phyloP scores from a whole-genome alignment of 2,888 invertebrate genomes.

The Drosophila multiciliata region DNA sequence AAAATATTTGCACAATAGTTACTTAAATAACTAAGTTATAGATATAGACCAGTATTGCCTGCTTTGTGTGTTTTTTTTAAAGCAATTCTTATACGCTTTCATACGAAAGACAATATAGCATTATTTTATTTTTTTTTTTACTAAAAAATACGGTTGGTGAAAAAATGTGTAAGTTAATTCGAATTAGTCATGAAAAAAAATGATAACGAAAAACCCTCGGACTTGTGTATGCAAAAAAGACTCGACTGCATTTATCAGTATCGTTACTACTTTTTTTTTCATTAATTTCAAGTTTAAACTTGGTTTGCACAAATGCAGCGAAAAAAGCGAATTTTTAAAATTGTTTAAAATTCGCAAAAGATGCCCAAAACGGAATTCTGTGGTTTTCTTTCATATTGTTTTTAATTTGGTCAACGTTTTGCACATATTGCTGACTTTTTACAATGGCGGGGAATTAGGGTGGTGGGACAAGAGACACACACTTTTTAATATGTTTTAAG shows the following conservation, averaged over 20 bases:
- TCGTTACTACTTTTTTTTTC: background rate
- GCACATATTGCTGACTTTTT: conserved; percentile 29
- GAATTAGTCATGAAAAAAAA: background rate
- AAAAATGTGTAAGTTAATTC: background rate
- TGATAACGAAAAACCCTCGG: background rate
- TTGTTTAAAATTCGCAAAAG: conserved; percentile 32
- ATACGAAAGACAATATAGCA: background rate
- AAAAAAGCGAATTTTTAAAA: conserved; percentile 38
- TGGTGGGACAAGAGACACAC: conserved; percentile 1
- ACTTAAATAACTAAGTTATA: background rate
- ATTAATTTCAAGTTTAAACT: no score
- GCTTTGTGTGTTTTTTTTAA: no score
- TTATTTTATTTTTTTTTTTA: background rate
- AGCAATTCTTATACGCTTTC: background rate
- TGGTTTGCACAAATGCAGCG: conserved; percentile 33
- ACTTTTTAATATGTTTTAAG: conserved; percentile 71
- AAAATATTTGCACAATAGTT: background rate
- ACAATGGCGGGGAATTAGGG: background rate
- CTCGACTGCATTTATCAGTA: background rate
- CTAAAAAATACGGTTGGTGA: background rate
- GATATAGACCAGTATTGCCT: no score
- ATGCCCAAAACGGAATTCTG: conserved; percentile 27
- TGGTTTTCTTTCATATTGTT: conserved; percentile 21
- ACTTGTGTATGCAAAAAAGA: background rate
- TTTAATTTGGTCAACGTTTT: conserved; percentile 63